phyloP scores from a whole-genome alignment of 2,797 vertebrate genomes.

The Saxicola maurus region DNA sequence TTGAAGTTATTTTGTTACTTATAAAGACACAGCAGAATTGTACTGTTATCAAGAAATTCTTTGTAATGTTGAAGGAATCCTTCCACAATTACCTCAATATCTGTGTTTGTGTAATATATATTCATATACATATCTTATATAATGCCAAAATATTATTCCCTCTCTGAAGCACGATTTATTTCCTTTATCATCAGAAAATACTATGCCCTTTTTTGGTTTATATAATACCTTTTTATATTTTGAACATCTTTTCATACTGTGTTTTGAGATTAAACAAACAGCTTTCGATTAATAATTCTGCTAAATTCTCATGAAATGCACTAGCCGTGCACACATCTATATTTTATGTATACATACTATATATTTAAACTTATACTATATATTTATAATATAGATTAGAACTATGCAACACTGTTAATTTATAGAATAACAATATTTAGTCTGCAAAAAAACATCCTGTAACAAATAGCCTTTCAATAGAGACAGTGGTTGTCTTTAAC shows the following conservation, averaged over 20 bases:
- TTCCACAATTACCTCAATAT: not conserved
- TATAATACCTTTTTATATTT: not conserved
- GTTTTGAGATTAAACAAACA: not conserved
- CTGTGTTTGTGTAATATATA: not conserved
- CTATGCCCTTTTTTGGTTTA: not conserved
- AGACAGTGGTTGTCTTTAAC: not conserved
- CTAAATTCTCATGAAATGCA: not conserved
- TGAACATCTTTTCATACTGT: not conserved
- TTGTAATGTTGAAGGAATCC: not conserved
- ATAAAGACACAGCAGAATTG: not conserved
- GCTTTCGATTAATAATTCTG: not conserved
- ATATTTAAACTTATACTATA: not conserved
- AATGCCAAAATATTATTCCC: not conserved
- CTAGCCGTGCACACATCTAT: not conserved
- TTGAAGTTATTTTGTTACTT: not conserved
- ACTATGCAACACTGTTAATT: not conserved
- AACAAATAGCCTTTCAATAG: not conserved
- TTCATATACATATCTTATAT: not conserved
- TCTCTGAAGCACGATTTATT: not conserved
- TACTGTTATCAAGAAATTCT: not conserved
- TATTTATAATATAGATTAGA: not conserved
- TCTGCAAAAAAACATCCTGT: not conserved
- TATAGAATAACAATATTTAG: not conserved
- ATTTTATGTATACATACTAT: not conserved
- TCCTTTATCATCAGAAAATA: not conserved